These are phyloP conservation scores for Hemicordylus capensis DNA, from an alignment of 2,113 vertebrate species.

Conservation along the genomic window DNA sequence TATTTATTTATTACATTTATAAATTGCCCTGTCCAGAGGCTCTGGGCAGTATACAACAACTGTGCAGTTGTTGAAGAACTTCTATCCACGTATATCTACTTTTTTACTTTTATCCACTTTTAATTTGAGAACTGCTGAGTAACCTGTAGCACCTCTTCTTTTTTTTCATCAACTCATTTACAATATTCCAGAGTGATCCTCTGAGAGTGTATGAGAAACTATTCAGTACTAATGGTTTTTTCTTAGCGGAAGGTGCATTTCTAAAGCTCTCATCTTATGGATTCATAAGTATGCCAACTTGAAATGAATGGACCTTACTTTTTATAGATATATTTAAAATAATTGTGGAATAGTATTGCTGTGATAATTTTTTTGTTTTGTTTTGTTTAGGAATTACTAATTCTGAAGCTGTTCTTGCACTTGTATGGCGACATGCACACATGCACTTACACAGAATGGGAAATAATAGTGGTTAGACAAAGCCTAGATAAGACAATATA, in stretches of 20 bases:
- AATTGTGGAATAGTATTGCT: background rate
- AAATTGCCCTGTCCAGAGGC: too few species aligned
- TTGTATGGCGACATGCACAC: background rate
- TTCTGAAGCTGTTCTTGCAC: constrained; percentile 11
- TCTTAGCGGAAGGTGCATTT: background rate
- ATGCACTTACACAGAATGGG: background rate
- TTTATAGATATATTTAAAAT: background rate
- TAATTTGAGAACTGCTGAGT: constrained; percentile 65
- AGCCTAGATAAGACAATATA: background rate
- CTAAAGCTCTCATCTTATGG: background rate
- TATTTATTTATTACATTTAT: too few species aligned
- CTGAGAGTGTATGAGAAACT: constrained; percentile 20
- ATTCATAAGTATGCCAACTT: background rate
- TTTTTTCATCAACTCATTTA: constrained; percentile 48
- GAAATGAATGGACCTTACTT: background rate
- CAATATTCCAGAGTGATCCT: constrained; percentile 41
- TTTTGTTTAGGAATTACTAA: constrained; percentile 32
- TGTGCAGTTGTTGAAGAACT: too few species aligned
- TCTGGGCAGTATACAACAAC: too few species aligned
- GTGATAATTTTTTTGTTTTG: constrained; percentile 1
- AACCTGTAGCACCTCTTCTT: constrained; percentile 67
- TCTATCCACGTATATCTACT: too few species aligned
- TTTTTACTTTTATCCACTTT: constrained; percentile 68
- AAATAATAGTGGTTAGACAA: background rate
- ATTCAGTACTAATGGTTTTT: constrained; percentile 24